phyloP scores from a whole-genome alignment of 2,797 vertebrate genomes.

The Muraenolepis orangiensis region DNA sequence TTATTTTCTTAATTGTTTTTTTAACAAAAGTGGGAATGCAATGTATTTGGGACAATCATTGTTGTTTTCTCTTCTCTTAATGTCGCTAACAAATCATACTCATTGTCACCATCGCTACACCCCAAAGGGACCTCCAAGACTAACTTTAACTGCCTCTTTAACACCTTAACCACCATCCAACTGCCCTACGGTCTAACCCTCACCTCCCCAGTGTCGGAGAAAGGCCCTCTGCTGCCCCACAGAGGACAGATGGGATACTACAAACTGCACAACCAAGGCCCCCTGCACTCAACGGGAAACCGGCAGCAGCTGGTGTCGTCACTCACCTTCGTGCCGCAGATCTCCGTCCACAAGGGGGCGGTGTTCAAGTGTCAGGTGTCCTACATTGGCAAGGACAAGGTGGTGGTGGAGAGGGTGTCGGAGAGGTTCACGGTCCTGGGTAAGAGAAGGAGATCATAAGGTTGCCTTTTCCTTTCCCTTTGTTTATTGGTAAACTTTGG shows the following conservation, averaged over 20 bases:
- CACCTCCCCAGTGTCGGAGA: constrained; percentile 68
- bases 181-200: constrained; percentile 63
- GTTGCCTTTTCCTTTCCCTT: neutral
- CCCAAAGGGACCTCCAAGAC: constrained; percentile 39
- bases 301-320: constrained; percentile 71
- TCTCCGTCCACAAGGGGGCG: constrained; percentile 71
- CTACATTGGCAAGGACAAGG: constrained; percentile 76
- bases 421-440: constrained; percentile 75
- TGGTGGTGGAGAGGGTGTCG: constrained; percentile 72
- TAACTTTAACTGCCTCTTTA: constrained; percentile 70
- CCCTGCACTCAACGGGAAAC: constrained; percentile 50
- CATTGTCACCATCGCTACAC: neutral
- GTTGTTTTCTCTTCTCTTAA: neutral
- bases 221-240: constrained; percentile 64
- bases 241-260: constrained; percentile 66
- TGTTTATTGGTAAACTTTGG: neutral
- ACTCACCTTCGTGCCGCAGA: constrained; percentile 74
- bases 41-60: neutral
- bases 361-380: constrained; percentile 79
- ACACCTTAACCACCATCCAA: constrained; percentile 66
- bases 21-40: neutral
- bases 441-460: constrained; percentile 44
- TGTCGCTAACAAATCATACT: neutral
- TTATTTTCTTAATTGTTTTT: neutral
- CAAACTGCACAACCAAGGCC: constrained; percentile 71